Evolutionary conservation across 2,888 invertebrate genomes (phyloP).

Genomic region (Hypomecis atomaria): DNA sequence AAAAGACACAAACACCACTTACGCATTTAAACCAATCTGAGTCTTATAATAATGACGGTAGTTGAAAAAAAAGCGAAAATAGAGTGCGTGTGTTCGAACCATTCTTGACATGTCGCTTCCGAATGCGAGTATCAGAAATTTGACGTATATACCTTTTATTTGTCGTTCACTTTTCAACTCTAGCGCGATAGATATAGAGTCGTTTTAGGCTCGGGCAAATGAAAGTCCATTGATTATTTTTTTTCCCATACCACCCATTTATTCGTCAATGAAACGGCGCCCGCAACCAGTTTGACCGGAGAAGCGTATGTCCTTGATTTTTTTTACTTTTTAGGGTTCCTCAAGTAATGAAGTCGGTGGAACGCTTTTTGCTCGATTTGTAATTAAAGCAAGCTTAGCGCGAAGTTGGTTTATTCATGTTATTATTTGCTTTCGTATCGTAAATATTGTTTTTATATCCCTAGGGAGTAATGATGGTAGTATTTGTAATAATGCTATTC

Average conservation of each 20-base stretch:
- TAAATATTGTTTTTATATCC: conserved; percentile 14
- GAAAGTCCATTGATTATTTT: conserved; percentile 50
- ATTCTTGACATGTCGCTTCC: conserved; percentile 56
- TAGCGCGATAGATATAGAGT: accelerated
- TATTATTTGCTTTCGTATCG: conserved; percentile 7
- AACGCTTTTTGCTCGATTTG: conserved; percentile 32
- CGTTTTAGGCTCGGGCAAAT: conserved; percentile 24
- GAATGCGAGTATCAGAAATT: conserved; percentile 27
- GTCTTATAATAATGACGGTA: conserved; percentile 40
- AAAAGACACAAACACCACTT: conserved; percentile 30
- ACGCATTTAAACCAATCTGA: conserved; percentile 39
- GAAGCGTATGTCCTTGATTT: conserved; percentile 44
- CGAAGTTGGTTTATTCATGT: conserved; percentile 1
- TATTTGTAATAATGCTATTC: conserved; percentile 1
- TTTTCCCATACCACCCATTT: conserved; percentile 59
- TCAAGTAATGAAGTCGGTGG: conserved; percentile 28
- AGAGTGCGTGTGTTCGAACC: conserved; percentile 52
- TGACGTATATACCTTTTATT: conserved; percentile 1
- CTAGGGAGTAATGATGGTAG: conserved; percentile 1
- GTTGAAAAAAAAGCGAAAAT: conserved; percentile 52
- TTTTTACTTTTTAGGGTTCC: conserved; percentile 42
- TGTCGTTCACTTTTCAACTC: conserved; percentile 15
- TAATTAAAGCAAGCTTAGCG: conserved; percentile 28
- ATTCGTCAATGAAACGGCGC: conserved; percentile 69
- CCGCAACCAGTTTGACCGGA: conserved; percentile 59